Conservation (phyloP, 1,140 invertebrate species). For the Drosophila athabasca region DNA sequence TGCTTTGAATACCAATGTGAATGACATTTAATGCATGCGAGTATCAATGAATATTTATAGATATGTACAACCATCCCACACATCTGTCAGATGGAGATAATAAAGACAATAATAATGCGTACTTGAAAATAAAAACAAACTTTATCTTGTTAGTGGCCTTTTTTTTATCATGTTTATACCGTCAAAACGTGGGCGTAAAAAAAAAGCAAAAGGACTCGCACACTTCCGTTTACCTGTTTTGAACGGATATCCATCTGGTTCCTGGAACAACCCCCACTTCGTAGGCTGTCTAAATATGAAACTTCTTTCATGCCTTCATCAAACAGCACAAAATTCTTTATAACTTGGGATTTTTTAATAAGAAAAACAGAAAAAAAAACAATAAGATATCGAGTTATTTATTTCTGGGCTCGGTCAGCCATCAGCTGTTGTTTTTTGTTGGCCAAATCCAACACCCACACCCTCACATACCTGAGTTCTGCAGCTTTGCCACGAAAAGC, state of each 20-base stretch:
- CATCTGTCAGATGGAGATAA: too few relatives aligned
- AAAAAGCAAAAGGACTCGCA: background rate
- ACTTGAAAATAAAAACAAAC: constrained; percentile 1
- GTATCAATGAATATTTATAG: background rate
- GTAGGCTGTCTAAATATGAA: constrained; percentile 17
- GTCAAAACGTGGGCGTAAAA: background rate
- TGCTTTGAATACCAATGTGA: background rate
- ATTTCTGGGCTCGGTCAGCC: constrained; percentile 30
- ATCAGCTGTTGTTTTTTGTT: constrained; percentile 34
- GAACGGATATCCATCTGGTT: too few relatives aligned
- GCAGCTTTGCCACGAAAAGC: constrained; percentile 26
- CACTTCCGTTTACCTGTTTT: constrained; percentile 26
- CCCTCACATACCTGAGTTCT: background rate
- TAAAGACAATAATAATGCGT: constrained; percentile 6
- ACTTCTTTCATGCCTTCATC: background rate
- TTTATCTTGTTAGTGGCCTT: background rate
- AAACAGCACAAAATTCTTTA: too few relatives aligned
- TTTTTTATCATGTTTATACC: background rate
- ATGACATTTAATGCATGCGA: background rate
- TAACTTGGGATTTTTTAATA: too few relatives aligned
- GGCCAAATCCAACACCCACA: background rate
- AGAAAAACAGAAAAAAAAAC: background rate
- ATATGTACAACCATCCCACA: too few relatives aligned
- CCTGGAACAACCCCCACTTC: constrained; percentile 6
- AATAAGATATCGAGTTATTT: background rate